Conservation (phyloP, 2,888 invertebrate genomes). For the Thereva nobilitata region DNA sequence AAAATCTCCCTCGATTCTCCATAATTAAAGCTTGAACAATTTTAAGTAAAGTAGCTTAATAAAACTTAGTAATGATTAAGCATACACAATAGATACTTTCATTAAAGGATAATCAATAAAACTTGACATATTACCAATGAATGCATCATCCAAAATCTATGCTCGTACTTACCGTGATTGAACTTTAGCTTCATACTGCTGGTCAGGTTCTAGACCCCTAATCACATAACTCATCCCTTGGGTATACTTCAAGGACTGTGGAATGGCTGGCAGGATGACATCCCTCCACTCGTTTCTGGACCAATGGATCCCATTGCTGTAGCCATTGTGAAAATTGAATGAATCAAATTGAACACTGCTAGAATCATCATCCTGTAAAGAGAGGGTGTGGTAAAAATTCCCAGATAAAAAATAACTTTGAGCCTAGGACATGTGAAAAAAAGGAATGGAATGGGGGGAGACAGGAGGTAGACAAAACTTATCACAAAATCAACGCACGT, state of each 20-base stretch:
- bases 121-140: no score
- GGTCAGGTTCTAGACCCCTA: constrained; percentile 62
- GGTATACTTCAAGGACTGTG: constrained; percentile 54
- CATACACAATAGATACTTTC: no score
- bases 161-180: constrained; percentile 56
- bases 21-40: no score
- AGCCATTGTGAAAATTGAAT: constrained; percentile 35
- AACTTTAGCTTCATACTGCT: constrained; percentile 64
- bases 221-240: constrained; percentile 65
- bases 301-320: constrained; percentile 35
- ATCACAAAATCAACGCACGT: constrained; percentile 16
- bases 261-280: constrained; percentile 58
- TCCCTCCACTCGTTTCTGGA: constrained; percentile 57
- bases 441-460: neutral
- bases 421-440: neutral
- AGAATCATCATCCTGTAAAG: constrained; percentile 30
- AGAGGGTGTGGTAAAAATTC: no score
- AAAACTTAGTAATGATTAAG: no score
- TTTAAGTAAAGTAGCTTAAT: no score
- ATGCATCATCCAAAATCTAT: constrained; percentile 4
- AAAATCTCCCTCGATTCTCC: no score
- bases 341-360: constrained; percentile 30
- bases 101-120: no score
- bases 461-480: constrained; percentile 1
- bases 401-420: neutral